phyloP scores from a whole-genome alignment of 1,140 invertebrate species.

The Sitophilus oryzae region DNA sequence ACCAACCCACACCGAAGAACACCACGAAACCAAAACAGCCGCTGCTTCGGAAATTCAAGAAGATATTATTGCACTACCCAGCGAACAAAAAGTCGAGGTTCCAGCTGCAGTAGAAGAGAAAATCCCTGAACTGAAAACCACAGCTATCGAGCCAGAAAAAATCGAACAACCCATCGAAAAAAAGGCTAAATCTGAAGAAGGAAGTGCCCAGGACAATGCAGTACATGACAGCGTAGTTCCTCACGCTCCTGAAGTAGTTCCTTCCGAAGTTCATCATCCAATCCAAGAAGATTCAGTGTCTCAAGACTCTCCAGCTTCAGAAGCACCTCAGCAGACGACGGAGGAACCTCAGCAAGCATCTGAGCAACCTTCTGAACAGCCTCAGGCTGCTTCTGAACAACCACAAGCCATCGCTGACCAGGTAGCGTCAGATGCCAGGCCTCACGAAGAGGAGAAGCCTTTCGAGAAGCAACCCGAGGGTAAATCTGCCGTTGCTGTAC shows the following conservation, averaged over 20 bases:
- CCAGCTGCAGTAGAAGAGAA: constrained; percentile 32
- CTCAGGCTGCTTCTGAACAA: not conserved
- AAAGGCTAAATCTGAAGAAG: constrained; percentile 35
- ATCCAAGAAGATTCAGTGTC: constrained; percentile 8
- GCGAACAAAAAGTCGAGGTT: constrained; percentile 35
- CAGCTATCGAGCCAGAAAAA: constrained; percentile 9
- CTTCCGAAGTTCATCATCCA: not conserved
- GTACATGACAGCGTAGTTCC: not conserved
- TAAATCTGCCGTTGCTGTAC: constrained; percentile 18
- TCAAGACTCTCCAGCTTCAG: constrained; percentile 10
- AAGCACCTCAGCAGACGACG: constrained; percentile 3
- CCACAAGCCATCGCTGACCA: constrained; percentile 7
- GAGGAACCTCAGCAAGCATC: constrained; percentile 2
- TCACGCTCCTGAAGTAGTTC: not conserved
- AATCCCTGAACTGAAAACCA: constrained; percentile 31
- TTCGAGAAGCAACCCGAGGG: constrained; percentile 20
- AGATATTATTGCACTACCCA: constrained; percentile 24
- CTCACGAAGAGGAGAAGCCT: constrained; percentile 14
- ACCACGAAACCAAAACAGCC: constrained; percentile 17
- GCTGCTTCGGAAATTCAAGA: constrained; percentile 33
- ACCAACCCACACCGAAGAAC: constrained; percentile 26
- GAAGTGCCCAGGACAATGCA: constrained; percentile 18
- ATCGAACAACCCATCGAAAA: constrained; percentile 11
- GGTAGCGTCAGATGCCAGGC: constrained; percentile 10
- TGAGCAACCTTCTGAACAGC: constrained; percentile 12